Evolutionary conservation across 2,113 vertebrate species (phyloP).

Genomic region (Agelaius tricolor): DNA sequence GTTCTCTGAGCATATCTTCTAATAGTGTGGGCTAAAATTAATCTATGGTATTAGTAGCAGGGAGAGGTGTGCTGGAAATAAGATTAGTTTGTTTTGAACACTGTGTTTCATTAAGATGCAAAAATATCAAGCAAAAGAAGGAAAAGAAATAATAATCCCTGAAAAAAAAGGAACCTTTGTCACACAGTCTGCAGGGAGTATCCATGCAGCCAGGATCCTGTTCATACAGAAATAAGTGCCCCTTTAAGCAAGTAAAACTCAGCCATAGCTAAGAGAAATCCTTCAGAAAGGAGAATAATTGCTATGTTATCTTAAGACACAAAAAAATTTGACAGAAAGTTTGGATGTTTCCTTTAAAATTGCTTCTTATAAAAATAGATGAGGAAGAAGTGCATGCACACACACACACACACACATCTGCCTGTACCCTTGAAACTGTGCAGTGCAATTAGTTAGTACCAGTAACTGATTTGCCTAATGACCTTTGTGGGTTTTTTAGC

Average conservation of each 20-base stretch:
- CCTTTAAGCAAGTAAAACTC: background rate
- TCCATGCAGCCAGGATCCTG: background rate
- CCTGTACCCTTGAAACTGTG: background rate
- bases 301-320: background rate
- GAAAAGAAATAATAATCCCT: background rate
- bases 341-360: background rate
- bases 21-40: background rate
- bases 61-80: background rate
- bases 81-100: conserved; percentile 26
- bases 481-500: background rate
- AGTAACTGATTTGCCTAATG: background rate
- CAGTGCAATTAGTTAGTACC: background rate
- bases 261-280: background rate
- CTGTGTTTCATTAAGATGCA: background rate
- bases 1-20: background rate
- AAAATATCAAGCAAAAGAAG: background rate
- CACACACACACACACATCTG: fast-evolving
- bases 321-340: background rate
- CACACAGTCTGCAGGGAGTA: background rate
- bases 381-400: fast-evolving
- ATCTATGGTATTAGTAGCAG: background rate
- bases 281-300: background rate
- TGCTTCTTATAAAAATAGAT: background rate
- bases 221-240: background rate
- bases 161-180: background rate